These are phyloP conservation scores for Rhopalosiphum padi DNA, from an alignment of 1,140 invertebrate species.

Conservation along the genomic window DNA sequence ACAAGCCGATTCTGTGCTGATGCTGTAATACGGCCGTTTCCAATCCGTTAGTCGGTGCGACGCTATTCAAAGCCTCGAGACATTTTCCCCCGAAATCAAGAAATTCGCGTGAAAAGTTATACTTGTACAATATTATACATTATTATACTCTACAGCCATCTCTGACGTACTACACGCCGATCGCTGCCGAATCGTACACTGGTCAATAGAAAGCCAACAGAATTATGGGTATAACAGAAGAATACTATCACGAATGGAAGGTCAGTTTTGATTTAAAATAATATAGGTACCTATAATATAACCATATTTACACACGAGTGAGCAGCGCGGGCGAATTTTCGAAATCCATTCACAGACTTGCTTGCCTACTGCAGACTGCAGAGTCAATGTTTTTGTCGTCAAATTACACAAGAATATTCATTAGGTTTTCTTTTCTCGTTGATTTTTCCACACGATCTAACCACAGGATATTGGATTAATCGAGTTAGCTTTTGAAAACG, in stretches of 20 bases:
- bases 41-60: conserved; percentile 44
- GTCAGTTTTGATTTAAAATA: conserved; percentile 22
- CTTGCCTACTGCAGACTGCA: background rate
- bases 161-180: background rate
- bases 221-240: conserved; percentile 36
- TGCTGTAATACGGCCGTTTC: conserved; percentile 35
- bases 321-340: background rate
- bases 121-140: background rate
- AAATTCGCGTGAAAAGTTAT: background rate
- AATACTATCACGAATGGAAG: conserved; percentile 55
- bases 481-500: background rate
- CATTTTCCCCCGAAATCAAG: background rate
- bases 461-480: background rate
- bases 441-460: background rate
- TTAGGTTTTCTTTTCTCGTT: background rate
- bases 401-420: background rate
- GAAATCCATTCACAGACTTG: background rate
- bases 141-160: background rate
- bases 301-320: background rate
- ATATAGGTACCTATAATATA: background rate
- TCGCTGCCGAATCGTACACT: background rate
- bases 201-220: background rate
- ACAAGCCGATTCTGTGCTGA: background rate
- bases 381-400: background rate
- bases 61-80: conserved; percentile 9